Evolutionary conservation across 1,140 invertebrate genomes (phyloP).

Genomic region (Caenorhabditis brenneri): DNA sequence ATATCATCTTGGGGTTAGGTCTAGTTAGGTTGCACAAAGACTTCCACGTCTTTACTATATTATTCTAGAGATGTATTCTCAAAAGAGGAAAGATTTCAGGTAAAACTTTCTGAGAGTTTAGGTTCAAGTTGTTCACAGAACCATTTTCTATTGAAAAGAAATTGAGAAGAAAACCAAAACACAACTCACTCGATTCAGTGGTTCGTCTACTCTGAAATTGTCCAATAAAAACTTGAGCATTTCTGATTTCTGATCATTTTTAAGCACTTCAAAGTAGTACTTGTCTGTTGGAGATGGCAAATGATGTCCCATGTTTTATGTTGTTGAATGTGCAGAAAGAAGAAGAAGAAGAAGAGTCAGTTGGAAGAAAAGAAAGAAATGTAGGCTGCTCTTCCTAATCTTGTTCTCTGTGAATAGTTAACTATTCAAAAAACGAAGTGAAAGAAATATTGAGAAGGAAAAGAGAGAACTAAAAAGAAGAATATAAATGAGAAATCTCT

Average conservation of each 20-base stretch:
- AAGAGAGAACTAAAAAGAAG: not conserved
- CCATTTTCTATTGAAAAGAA: no score
- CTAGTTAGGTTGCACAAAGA: no score
- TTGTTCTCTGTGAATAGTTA: not conserved
- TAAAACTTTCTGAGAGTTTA: no score
- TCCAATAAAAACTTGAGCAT: constrained; percentile 25
- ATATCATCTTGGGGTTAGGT: no score
- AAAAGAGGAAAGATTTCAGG: no score
- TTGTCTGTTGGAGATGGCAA: not conserved
- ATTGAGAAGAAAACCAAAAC: no score
- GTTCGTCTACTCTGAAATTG: constrained; percentile 4
- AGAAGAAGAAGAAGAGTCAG: not conserved
- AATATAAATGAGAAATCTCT: not conserved
- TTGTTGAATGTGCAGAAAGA: constrained; percentile 20
- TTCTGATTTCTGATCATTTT: not conserved
- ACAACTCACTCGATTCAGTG: not conserved
- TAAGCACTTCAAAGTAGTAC: constrained; percentile 31
- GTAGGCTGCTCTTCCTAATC: constrained; percentile 29
- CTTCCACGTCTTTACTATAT: no score
- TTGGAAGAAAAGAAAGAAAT: not conserved
- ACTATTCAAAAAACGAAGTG: not conserved
- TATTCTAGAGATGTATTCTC: no score
- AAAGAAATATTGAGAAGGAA: not conserved
- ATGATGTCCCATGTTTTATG: not conserved
- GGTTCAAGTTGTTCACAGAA: no score